Conservation (phyloP, 2,888 invertebrate species). For the Loripinus fragilis region DNA sequence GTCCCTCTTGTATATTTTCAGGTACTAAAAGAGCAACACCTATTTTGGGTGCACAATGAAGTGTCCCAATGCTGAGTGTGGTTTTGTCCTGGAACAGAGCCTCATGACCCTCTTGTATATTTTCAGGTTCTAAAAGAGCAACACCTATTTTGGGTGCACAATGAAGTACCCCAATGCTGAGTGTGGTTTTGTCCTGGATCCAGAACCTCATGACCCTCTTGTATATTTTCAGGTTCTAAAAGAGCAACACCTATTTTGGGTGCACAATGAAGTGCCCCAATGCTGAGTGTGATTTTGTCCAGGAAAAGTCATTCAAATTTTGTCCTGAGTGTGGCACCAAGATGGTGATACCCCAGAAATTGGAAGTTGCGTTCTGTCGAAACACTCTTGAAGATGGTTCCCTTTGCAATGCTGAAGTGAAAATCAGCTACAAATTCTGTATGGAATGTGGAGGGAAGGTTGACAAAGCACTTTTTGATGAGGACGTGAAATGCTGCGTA, state of each 20-base stretch:
- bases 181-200: too few species aligned
- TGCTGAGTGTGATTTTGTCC: slow-evolving; percentile 25
- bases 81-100: too few species aligned
- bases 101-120: too few species aligned
- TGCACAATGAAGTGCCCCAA: slow-evolving; percentile 37
- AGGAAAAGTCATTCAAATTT: slow-evolving; percentile 16
- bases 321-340: slow-evolving; percentile 44
- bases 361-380: slow-evolving; percentile 30
- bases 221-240: too few species aligned
- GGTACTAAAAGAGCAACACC: too few species aligned
- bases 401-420: slow-evolving; percentile 35
- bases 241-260: background rate
- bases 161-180: too few species aligned
- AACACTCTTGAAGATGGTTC: slow-evolving; percentile 30
- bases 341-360: slow-evolving; percentile 12
- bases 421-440: slow-evolving; percentile 31
- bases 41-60: too few species aligned
- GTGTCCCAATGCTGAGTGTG: too few species aligned
- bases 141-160: too few species aligned
- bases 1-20: too few species aligned
- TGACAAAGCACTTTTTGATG: slow-evolving; percentile 21
- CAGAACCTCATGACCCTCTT: too few species aligned
- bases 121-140: too few species aligned
- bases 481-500: background rate
- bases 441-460: slow-evolving; percentile 37